Base-by-base conservation (phyloP, 2,888 invertebrate genomes). In the Heteropelma amictum region DNA sequence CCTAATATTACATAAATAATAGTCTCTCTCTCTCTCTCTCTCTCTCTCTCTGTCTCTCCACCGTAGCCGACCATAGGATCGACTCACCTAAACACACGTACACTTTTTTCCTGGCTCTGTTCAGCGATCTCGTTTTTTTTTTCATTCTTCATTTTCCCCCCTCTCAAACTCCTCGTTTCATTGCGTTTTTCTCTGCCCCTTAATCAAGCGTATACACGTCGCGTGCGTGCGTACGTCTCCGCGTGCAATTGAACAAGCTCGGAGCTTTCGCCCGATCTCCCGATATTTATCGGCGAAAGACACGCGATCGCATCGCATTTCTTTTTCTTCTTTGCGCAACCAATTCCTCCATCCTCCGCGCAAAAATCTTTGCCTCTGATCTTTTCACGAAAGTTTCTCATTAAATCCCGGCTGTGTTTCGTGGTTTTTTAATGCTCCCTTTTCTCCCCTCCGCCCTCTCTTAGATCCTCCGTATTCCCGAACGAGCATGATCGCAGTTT, bases 221-320 rank as follows among this genome's bases (percentile, higher is more conserved):
- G n/a, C n/a, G n/a, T 47, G 26, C 26, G 7, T 26, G 6, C 12
- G 21, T 28, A 42, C n/a, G 14, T 28, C 40, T 21, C 28, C 17
- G 19, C 19, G n/a, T 10, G 28, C 10, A 17, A 8, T 21, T 7
- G 45, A 61, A 35, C 49, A 47, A 28, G 35, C 30, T n/a, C n/a
- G n/a, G 28, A 61, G 54, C 65, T 65, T 70, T 40, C 65, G 61
- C 61, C 47, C 68, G 47, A 47, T 72, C 51, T 71, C 75, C n/a
- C n/a, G n/a, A n/a, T 72, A 79, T 77, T 79, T 76, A 77, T 79
- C 67, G 74, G 74, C 49, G 21, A 67, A 69, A 60, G 73, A 76
- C 80, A 80, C 77, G 79, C 79, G 76, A 79, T 72, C 53, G 33
- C 30, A 63, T 72, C 53, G 54, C 21, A 35, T 51, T 33, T 38